Base-by-base conservation (phyloP, 2,113 vertebrate species). In the Ptyas mucosa region DNA sequence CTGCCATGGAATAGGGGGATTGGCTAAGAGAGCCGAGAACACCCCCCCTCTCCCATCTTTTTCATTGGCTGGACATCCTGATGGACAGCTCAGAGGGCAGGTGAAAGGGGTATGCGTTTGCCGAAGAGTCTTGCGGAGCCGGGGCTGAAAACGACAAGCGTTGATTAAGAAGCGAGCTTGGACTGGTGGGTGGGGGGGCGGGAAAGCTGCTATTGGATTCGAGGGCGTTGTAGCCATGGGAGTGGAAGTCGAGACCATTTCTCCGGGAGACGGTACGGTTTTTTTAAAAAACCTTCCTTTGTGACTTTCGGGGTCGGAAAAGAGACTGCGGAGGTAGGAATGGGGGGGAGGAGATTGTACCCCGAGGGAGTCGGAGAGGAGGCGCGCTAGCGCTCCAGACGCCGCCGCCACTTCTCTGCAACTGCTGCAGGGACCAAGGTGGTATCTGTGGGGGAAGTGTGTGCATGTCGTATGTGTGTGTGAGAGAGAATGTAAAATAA, bases 221-320 rank as follows among this genome's bases (percentile, higher is more conserved):
- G 6, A 94, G 93, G 69, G 93, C 91, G 91, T 34, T 15, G 94
- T 90, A 54, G 95, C 90, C 95, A 99, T 99, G 99, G 99, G 99
- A 93, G 99, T 99, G 96, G 99, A 99, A 95, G 98, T 99, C 95
- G 99, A 99, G 97, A 99, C 98, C 94, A 99, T 99, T 98, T 99
- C 98, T 93, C 98, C 98, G 7, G 99, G 99, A 97, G 99, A 99
- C 97, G 99, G 99, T 99, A 95, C 97, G 97, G 61, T 64, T 20
- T 57, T 14, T 20, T 21, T n/a, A 3, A n/a, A n/a, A n/a, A n/a
- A 29, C 21, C 23, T 29, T 3, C 29, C 39, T n/a, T 29, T 46
- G 43, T 23, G 43, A 23, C 14, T 26, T 34, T 14, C 7, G 46
- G 86, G 3, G 54, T 34, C 11, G 53, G 4, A 51, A 12, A 10